Percentiles rank a stretch among this genome's conserved stretches.
Conservation (phyloP, 1,140 invertebrate species). For the Drosophila ercepeae region DNA sequence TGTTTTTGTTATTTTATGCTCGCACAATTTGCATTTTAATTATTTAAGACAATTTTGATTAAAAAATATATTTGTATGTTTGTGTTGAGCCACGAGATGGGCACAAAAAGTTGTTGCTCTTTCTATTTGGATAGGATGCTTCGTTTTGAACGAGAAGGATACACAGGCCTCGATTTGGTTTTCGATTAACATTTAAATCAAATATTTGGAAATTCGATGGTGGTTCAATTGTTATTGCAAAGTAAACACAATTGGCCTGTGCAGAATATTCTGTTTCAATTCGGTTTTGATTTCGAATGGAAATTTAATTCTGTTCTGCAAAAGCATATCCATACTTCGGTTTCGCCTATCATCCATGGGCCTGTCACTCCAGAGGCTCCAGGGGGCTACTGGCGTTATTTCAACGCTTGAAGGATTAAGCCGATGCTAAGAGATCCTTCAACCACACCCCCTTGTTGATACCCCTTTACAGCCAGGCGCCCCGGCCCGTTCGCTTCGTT, state of each 20-base stretch:
- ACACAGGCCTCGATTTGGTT: conserved; percentile 17
- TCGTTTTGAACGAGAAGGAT: neutral
- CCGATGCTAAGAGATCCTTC: conserved; percentile 21
- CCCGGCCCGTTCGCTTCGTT: conserved; percentile 3
- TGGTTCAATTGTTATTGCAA: neutral
- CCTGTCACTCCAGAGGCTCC: conserved; percentile 7
- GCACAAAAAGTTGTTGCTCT: conserved; percentile 24
- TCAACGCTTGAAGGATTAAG: conserved; percentile 52
- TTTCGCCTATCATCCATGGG: neutral
- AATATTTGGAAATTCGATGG: conserved; percentile 4
- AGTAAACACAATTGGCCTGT: neutral
- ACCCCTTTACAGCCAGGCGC: neutral
- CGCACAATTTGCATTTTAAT: conserved; percentile 83
- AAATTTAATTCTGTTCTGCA: no score
- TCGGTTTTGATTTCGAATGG: neutral
- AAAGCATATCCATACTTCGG: no score
- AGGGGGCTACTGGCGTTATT: conserved; percentile 11
- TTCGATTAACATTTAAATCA: conserved; percentile 37
- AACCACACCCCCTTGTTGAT: neutral
- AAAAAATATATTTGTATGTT: conserved; percentile 65
- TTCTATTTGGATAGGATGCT: conserved; percentile 19
- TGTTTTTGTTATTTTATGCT: conserved; percentile 73
- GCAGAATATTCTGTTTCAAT: neutral
- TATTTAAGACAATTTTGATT: conserved; percentile 83
- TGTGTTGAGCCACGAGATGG: conserved; percentile 5